phyloP scores from a whole-genome alignment of 64 coral and sea anemone species.

The Anthopleura sola region DNA sequence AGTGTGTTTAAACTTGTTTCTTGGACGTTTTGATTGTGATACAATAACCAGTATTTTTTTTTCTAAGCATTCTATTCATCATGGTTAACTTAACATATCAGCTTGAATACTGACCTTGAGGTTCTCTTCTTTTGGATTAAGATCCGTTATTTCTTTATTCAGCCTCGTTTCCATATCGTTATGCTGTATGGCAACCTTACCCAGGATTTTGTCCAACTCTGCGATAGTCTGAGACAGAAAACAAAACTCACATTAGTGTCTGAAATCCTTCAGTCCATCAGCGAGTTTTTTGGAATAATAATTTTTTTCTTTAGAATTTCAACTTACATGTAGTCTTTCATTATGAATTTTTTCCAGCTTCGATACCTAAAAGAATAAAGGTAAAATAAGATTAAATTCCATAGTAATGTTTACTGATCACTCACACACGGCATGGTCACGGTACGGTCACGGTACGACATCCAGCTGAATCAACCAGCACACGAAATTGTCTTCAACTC shows the following conservation, averaged over 20 bases:
- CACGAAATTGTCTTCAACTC: too few species aligned
- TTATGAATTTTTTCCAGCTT: conserved; percentile 90
- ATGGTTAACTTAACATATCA: too few species aligned
- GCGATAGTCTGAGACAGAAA: conserved; percentile 61
- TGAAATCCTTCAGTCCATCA: neutral
- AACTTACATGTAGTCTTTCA: conserved; percentile 71
- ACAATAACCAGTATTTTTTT: too few species aligned
- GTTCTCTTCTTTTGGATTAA: conserved; percentile 62
- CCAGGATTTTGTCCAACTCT: conserved; percentile 79
- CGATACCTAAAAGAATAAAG: conserved; percentile 34
- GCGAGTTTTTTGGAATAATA: too few species aligned
- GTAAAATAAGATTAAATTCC: neutral
- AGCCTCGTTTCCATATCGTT: conserved; percentile 84
- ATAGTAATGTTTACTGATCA: neutral
- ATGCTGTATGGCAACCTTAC: conserved; percentile 71
- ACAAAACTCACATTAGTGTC: neutral
- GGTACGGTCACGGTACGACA: too few species aligned
- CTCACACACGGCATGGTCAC: too few species aligned
- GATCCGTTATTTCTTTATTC: conserved; percentile 44
- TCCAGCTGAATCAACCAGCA: too few species aligned
- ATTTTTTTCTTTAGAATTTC: neutral
- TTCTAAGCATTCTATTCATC: too few species aligned
- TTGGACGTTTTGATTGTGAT: too few species aligned
- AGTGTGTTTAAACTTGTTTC: too few species aligned
- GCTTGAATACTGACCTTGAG: conserved; percentile 45